These are phyloP conservation scores for Typhlichthys eigenmanni DNA, from an alignment of 2,797 vertebrate genomes.

Conservation along the genomic window DNA sequence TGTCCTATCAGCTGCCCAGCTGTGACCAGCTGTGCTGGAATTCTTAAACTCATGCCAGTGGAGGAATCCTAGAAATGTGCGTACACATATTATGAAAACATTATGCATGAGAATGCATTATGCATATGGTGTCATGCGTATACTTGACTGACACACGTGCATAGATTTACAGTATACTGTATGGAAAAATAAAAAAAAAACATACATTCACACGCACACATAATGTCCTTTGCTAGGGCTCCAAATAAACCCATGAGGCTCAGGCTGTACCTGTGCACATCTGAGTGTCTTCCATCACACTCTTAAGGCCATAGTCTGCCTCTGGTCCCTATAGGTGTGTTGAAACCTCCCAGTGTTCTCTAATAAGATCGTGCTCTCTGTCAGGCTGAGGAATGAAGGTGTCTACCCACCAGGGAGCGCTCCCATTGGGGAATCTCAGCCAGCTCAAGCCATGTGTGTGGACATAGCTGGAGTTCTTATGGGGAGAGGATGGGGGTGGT, in stretches of 20 bases:
- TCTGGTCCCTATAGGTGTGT: no score
- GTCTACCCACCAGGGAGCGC: slow-evolving; percentile 28
- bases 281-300: no score
- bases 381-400: slow-evolving; percentile 41
- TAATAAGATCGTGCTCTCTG: slow-evolving; percentile 38
- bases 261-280: no score
- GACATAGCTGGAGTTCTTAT: slow-evolving; percentile 44
- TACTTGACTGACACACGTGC: no score
- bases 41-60: slow-evolving; percentile 45
- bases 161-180: no score
- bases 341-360: slow-evolving; percentile 36
- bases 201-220: no score
- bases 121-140: no score
- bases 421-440: slow-evolving; percentile 51
- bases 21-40: slow-evolving; percentile 43
- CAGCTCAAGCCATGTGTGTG: slow-evolving; percentile 55
- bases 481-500: slow-evolving; percentile 32
- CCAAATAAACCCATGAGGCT: no score
- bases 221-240: no score
- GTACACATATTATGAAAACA: neutral
- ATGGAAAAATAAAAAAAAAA: no score
- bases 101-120: no score
- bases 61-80: slow-evolving; percentile 50
- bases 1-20: slow-evolving; percentile 1
- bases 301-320: no score